Conservation (phyloP, 2,888 invertebrate genomes). For the Cataglyphis altisquamis region DNA sequence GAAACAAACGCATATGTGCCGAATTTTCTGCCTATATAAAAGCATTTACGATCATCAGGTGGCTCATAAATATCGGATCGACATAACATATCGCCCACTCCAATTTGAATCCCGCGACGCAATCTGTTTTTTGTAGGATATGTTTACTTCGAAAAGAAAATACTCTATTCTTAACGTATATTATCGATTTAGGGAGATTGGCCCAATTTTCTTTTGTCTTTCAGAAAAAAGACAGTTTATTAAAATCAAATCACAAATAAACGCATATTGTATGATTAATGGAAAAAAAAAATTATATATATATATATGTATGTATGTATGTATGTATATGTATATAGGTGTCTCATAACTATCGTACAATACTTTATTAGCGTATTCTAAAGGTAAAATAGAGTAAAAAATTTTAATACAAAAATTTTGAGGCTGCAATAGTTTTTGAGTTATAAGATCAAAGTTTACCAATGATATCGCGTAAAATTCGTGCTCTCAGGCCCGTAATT, state of each 20-base stretch:
- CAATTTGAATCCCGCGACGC: neutral
- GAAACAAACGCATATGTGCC: constrained; percentile 23
- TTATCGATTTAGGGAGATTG: neutral
- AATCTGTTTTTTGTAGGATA: neutral
- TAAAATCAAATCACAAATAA: neutral
- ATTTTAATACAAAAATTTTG: too few species aligned
- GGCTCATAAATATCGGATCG: constrained; percentile 66
- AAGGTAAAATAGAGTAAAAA: too few species aligned
- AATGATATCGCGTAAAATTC: too few species aligned
- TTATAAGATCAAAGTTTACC: too few species aligned
- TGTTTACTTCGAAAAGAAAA: neutral
- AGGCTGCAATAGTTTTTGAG: too few species aligned
- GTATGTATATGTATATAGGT: too few species aligned
- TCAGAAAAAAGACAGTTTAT: neutral
- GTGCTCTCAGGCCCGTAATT: too few species aligned
- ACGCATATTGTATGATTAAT: neutral
- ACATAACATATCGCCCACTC: constrained; percentile 30
- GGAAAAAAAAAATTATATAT: too few species aligned
- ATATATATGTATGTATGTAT: too few species aligned
- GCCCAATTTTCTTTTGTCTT: neutral
- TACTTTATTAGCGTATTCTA: too few species aligned
- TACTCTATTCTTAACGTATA: neutral
- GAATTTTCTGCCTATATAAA: constrained; percentile 70
- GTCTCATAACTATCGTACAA: too few species aligned
- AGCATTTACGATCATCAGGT: constrained; percentile 74